phyloP scores from a whole-genome alignment of 2,888 invertebrate species.

The Odontocerum albicorne region DNA sequence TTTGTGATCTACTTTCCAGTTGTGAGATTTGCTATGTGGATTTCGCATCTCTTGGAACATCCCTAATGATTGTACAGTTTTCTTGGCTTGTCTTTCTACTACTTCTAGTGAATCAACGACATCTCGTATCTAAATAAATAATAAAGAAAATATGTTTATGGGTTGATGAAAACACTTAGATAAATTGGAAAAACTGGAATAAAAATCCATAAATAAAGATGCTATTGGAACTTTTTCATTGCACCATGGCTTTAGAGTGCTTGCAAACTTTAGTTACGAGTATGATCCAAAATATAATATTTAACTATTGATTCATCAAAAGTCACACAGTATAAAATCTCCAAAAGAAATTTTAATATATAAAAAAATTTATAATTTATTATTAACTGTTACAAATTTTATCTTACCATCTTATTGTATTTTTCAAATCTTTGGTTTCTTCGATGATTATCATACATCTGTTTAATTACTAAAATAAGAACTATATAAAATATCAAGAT shows the following conservation, averaged over 20 bases:
- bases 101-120: conserved; percentile 46
- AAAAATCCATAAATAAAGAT: no score
- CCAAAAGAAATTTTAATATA: not conserved
- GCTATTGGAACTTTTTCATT: no score
- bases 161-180: not conserved
- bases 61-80: conserved; percentile 26
- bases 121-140: conserved; percentile 44
- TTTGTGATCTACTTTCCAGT: no score
- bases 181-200: no score
- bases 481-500: conserved; percentile 42
- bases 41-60: conserved; percentile 3
- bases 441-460: conserved; percentile 50
- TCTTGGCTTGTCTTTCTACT: conserved; percentile 42
- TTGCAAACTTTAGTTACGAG: no score
- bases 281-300: no score
- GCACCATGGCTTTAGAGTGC: no score
- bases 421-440: conserved; percentile 49
- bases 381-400: not conserved
- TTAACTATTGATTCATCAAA: no score
- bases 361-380: not conserved
- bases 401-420: conserved; percentile 52
- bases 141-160: not conserved
- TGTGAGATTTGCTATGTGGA: not conserved
- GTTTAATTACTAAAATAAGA: conserved; percentile 49
- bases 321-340: not conserved